Evolutionary conservation across 2,888 invertebrate species (phyloP).

Genomic region (Bugula neritina): DNA sequence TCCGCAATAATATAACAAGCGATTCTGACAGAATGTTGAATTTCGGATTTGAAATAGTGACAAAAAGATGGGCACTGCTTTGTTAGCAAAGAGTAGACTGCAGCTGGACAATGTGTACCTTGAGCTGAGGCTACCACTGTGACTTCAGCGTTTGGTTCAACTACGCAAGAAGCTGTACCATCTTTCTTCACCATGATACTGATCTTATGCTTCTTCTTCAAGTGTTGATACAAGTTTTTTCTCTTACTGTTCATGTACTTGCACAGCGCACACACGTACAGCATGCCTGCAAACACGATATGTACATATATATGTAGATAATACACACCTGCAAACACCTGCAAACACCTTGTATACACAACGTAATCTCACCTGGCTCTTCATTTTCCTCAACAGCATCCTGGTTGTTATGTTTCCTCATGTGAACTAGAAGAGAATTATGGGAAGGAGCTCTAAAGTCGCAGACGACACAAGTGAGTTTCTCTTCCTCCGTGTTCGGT

Average conservation of each 20-base stretch:
- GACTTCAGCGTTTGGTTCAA: conserved; percentile 33
- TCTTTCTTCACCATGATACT: conserved; percentile 43
- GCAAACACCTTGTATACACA: too few relatives aligned
- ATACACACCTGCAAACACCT: too few relatives aligned
- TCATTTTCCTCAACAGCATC: conserved; percentile 31
- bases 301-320: neutral
- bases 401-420: conserved; percentile 46
- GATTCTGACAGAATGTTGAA: too few relatives aligned
- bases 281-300: neutral
- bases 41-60: too few relatives aligned
- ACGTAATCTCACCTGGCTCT: neutral
- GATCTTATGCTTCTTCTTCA: conserved; percentile 49
- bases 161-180: conserved; percentile 39
- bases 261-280: conserved; percentile 48
- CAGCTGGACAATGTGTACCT: too few relatives aligned
- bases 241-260: conserved; percentile 43
- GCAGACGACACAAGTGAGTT: conserved; percentile 43
- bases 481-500: conserved; percentile 3
- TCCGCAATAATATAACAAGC: too few relatives aligned
- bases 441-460: conserved; percentile 44
- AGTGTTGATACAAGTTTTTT: conserved; percentile 45
- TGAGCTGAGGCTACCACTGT: conserved; percentile 29
- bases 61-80: too few relatives aligned
- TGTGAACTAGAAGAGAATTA: conserved; percentile 48
- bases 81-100: too few relatives aligned